Conservation (phyloP, 2,113 vertebrate species). For the Caracal caracal region DNA sequence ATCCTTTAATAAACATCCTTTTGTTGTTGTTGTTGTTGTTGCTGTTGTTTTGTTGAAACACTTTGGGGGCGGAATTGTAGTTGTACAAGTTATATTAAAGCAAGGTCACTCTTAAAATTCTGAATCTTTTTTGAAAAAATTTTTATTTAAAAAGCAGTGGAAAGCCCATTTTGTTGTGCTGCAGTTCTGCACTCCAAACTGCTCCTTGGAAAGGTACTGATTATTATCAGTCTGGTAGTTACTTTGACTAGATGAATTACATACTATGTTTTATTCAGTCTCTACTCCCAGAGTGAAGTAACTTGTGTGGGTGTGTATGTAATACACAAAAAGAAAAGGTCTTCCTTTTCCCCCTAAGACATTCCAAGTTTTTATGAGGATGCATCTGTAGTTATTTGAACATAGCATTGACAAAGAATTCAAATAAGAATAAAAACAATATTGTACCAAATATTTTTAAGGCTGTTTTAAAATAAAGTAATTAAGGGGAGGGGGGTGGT, state of each 20-base stretch:
- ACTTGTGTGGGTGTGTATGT: neutral
- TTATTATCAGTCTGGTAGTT: constrained; percentile 35
- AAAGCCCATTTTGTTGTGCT: constrained; percentile 3
- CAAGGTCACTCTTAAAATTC: constrained; percentile 13
- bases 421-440: constrained; percentile 33
- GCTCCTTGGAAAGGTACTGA: neutral
- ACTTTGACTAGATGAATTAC: neutral
- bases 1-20: neutral
- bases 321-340: neutral
- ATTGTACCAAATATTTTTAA: constrained; percentile 7
- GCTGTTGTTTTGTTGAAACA: neutral
- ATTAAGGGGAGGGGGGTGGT: neutral
- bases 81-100: neutral
- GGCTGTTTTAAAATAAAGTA: constrained; percentile 51
- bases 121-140: neutral
- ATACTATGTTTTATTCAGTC: neutral
- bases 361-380: constrained; percentile 8
- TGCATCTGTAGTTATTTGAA: neutral
- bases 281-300: neutral
- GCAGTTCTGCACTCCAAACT: neutral
- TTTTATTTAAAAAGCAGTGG: constrained; percentile 37
- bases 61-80: constrained; percentile 16
- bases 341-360: neutral
- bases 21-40: neutral
- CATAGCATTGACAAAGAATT: constrained; percentile 1